These are phyloP conservation scores for Ethmia dodecea DNA, from an alignment of 2,888 invertebrate species.

Conservation along the genomic window DNA sequence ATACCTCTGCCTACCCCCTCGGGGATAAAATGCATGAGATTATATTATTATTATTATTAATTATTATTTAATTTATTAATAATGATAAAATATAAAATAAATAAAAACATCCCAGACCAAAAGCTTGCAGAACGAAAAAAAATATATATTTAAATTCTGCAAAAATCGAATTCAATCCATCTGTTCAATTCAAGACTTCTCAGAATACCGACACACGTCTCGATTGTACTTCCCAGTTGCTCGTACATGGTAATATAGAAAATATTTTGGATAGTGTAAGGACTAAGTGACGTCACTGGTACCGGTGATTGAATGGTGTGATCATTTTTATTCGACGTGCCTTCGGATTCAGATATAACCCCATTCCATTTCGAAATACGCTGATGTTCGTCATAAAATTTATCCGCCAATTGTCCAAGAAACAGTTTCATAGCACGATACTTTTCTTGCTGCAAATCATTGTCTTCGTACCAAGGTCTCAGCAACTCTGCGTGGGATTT, in stretches of 20 bases:
- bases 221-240: slow-evolving; percentile 42
- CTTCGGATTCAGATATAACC: neutral
- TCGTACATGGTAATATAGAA: slow-evolving; percentile 50
- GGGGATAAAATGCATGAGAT: no score
- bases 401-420: slow-evolving; percentile 42
- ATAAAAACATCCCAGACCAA: no score
- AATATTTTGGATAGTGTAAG: slow-evolving; percentile 29
- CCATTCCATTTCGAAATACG: slow-evolving; percentile 23
- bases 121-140: neutral
- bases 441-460: slow-evolving; percentile 43
- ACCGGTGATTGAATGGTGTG: neutral
- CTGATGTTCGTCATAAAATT: slow-evolving; percentile 44
- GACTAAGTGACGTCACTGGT: neutral
- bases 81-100: no score
- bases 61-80: no score
- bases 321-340: neutral
- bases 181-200: slow-evolving; percentile 60
- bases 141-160: slow-evolving; percentile 22
- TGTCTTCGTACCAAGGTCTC: slow-evolving; percentile 56
- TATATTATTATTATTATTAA: no score
- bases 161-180: slow-evolving; percentile 65
- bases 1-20: no score
- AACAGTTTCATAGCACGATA: slow-evolving; percentile 40
- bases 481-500: slow-evolving; percentile 42
- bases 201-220: slow-evolving; percentile 49